phyloP scores from a whole-genome alignment of 2,888 invertebrate species.

The Ophion slaviceki region DNA sequence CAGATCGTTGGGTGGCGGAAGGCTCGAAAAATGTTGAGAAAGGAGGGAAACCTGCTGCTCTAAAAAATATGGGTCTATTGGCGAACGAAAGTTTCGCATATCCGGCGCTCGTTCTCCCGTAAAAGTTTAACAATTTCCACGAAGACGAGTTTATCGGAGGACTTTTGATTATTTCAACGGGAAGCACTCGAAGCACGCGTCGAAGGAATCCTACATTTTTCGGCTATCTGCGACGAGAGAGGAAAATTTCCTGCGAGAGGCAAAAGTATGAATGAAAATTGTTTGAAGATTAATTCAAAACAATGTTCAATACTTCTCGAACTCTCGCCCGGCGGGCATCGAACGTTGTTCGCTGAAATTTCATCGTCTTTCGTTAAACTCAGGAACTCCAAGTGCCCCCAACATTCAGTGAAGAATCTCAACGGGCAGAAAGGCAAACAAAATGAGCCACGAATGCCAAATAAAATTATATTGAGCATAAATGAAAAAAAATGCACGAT shows the following conservation, averaged over 20 bases:
- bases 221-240: background rate
- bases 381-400: background rate
- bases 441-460: too few relatives aligned
- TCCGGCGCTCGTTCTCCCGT: background rate
- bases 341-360: constrained; percentile 22
- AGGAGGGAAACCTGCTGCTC: background rate
- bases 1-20: background rate
- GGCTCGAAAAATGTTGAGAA: background rate
- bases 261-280: constrained; percentile 38
- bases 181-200: background rate
- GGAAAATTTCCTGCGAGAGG: constrained; percentile 12
- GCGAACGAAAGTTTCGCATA: constrained; percentile 6
- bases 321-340: constrained; percentile 2
- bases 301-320: constrained; percentile 34
- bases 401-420: too few relatives aligned
- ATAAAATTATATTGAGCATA: too few relatives aligned
- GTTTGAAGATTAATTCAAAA: constrained; percentile 37
- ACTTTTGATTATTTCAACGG: constrained; percentile 33
- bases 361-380: background rate
- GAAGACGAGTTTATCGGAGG: constrained; percentile 16
- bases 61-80: background rate
- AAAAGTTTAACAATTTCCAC: constrained; percentile 35
- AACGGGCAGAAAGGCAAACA: too few relatives aligned
- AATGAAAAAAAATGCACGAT: too few relatives aligned
- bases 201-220: constrained; percentile 10